phyloP scores from a whole-genome alignment of 2,113 vertebrate species.

The Lasiurus borealis region DNA sequence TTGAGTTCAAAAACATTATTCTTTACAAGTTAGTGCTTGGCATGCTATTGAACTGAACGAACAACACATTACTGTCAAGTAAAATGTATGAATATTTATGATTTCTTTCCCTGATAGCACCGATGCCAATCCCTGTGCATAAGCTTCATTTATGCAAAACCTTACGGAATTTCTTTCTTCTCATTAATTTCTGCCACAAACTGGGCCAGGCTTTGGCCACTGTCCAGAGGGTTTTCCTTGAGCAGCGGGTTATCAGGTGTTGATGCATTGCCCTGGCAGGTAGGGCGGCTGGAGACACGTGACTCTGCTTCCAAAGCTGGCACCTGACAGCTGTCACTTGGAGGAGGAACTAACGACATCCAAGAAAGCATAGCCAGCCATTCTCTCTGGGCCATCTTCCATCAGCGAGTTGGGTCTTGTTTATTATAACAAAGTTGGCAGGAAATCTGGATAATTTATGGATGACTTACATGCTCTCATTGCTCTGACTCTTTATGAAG shows the following conservation, averaged over 20 bases:
- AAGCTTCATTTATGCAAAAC: slow-evolving; percentile 1
- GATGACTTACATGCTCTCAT: slow-evolving; percentile 19
- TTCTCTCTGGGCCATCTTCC: slow-evolving; percentile 16
- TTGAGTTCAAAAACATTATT: background rate
- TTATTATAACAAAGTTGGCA: slow-evolving; percentile 22
- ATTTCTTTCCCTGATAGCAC: background rate
- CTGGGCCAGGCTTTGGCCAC: background rate
- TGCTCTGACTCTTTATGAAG: background rate
- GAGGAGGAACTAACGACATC: background rate
- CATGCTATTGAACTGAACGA: background rate
- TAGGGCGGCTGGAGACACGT: slow-evolving; percentile 43
- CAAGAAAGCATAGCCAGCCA: background rate
- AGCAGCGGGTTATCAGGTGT: slow-evolving; percentile 46
- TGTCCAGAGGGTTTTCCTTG: background rate
- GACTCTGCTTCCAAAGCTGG: slow-evolving; percentile 54
- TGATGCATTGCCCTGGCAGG: slow-evolving; percentile 57
- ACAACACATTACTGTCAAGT: background rate
- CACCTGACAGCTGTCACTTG: slow-evolving; percentile 59
- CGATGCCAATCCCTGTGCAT: background rate
- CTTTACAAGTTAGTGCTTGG: slow-evolving; percentile 26
- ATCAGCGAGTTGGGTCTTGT: slow-evolving; percentile 34
- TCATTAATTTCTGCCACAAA: background rate
- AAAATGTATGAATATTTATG: slow-evolving; percentile 9
- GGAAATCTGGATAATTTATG: slow-evolving; percentile 32
- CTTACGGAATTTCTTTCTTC: background rate